Base-by-base conservation (phyloP, 2,113 vertebrate species). In the Hippopotamus amphibius region DNA sequence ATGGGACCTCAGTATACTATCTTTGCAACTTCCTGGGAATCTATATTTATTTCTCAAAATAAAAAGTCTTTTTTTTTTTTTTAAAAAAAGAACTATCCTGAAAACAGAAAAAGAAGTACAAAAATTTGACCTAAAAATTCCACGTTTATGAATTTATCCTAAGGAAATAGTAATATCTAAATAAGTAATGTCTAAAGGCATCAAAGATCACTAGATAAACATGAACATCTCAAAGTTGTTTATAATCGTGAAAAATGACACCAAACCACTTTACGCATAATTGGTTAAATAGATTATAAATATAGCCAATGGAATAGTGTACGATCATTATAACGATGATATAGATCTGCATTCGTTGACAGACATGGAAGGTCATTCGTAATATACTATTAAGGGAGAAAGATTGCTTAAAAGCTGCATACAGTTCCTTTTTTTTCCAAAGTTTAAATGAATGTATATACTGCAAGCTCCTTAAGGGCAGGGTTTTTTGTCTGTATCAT, bases 11-110 rank as follows among this genome's bases (percentile, higher is more conserved):
- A 79, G 65, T 88, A 19, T 24, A 26, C 19, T 85, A 48, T 72
- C 53, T 92, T 92, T 88, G 24, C 48, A 89, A 68, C 69, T 84
- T 95, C 69, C 57, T 76, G 37, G 69, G 59, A 95, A 24, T 92
- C 66, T 7, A 1, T 77, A 69, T 63, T 66, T 74, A 65, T 76
- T 71, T 85, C 84, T 88, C 37, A 82, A 92, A 85, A 72, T 63
- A 26, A 85, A 88, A 90, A 84, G 13, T 37, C 63, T 91, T 68
- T 37, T 37, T 37, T 37, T 37, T 37, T 37, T 37, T 37, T 37
- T 57, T 79, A 5, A 66, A 50, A 66, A 50, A 53, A 84, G 41
- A 85, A 50, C 22, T 46, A 13, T 59, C 19, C 21, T 63, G 21
- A 41, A 86, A 96, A 50, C 19, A 76, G 50, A 71, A 92, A 97